These are phyloP conservation scores for Odontomachus brunneus DNA, from an alignment of 1,140 invertebrate species.

Conservation along the genomic window DNA sequence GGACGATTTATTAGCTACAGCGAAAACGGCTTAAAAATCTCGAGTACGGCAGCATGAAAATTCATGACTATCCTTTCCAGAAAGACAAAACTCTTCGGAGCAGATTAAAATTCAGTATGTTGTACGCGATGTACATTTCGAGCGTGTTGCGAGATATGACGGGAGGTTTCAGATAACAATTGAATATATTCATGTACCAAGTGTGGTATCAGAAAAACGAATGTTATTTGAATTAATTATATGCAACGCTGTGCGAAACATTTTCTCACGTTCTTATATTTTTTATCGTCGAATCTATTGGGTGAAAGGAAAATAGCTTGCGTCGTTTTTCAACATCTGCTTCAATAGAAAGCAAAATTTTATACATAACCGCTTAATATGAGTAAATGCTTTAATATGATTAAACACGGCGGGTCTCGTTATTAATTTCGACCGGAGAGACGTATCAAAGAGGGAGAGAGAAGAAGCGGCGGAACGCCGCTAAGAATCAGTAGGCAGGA, in stretches of 20 bases:
- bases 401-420: slow-evolving; percentile 26
- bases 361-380: slow-evolving; percentile 28
- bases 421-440: slow-evolving; percentile 19
- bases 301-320: slow-evolving; percentile 9
- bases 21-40: slow-evolving; percentile 17
- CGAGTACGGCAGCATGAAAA: slow-evolving; percentile 34
- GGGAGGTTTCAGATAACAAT: not conserved
- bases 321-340: slow-evolving; percentile 39
- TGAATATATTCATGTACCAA: slow-evolving; percentile 7
- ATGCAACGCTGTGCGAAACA: not conserved
- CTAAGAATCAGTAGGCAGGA: not conserved
- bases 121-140: slow-evolving; percentile 1
- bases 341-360: slow-evolving; percentile 26
- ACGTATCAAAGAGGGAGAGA: not conserved
- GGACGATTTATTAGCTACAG: slow-evolving; percentile 54
- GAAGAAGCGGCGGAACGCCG: slow-evolving; percentile 16
- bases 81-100: slow-evolving; percentile 4
- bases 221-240: too few relatives aligned
- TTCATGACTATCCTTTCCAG: slow-evolving; percentile 16
- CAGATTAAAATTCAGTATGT: slow-evolving; percentile 34
- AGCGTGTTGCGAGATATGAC: not conserved
- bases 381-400: slow-evolving; percentile 26
- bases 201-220: not conserved
- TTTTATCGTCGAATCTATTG: slow-evolving; percentile 9
- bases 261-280: not conserved